These are phyloP conservation scores for Anastrepha ludens DNA, from an alignment of 1,140 invertebrate species.

Conservation along the genomic window DNA sequence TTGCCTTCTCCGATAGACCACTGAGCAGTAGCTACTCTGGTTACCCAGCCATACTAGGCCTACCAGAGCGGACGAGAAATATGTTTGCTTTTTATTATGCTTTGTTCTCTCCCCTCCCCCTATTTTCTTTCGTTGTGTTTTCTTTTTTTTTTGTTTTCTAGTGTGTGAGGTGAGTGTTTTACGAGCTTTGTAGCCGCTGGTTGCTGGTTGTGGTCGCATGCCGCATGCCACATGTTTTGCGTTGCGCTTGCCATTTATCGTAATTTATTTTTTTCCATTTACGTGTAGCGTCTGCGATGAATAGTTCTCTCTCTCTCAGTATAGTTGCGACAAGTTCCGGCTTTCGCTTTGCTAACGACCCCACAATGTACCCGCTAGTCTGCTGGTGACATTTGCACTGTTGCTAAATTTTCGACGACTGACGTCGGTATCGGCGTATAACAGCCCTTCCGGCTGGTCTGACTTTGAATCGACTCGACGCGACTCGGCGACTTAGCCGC, in stretches of 20 bases:
- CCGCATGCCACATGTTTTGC: not conserved
- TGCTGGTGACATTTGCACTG: conserved; percentile 21
- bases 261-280: not conserved
- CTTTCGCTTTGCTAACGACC: not conserved
- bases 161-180: not conserved
- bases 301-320: not conserved
- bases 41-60: too few relatives aligned
- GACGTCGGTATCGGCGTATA: not conserved
- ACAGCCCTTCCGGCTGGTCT: not conserved
- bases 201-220: not conserved
- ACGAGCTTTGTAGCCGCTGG: not conserved
- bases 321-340: not conserved
- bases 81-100: not conserved
- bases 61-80: not conserved
- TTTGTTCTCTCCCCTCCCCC: not conserved
- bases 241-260: not conserved
- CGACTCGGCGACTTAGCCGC: not conserved
- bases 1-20: not conserved
- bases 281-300: not conserved
- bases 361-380: not conserved
- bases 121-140: not conserved
- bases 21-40: not conserved
- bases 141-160: not conserved
- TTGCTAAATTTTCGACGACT: not conserved
- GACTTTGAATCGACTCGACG: not conserved